Conservation (phyloP, 2,113 vertebrate species). For the Chrysochloris asiatica region DNA sequence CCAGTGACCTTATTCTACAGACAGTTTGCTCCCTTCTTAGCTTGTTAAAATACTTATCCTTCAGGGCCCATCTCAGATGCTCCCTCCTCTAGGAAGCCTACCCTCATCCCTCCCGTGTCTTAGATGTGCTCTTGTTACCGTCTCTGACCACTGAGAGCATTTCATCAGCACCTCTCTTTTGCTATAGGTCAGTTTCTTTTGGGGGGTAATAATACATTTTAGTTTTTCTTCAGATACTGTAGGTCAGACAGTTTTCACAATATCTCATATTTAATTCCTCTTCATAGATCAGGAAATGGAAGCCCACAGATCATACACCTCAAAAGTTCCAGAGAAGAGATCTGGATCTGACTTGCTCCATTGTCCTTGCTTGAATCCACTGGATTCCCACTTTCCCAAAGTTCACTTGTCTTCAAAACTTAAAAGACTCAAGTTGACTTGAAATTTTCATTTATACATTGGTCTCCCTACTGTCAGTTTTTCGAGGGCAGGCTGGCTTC, state of each 20-base stretch:
- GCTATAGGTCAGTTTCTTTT: neutral
- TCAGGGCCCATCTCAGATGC: neutral
- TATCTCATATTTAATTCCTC: neutral
- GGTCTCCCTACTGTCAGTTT: neutral
- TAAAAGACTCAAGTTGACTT: neutral
- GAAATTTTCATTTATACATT: neutral
- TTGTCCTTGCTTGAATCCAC: no score
- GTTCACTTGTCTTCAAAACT: neutral
- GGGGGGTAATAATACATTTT: neutral
- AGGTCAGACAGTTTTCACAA: neutral
- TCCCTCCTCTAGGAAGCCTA: conserved; percentile 27
- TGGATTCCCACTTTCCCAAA: neutral
- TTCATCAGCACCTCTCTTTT: neutral
- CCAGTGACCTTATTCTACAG: conserved; percentile 22
- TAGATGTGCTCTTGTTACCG: neutral
- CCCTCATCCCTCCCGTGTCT: neutral
- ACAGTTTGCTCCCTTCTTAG: neutral
- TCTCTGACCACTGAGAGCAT: conserved; percentile 12
- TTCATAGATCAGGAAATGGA: neutral
- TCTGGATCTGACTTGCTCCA: neutral
- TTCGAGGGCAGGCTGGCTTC: neutral
- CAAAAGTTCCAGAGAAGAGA: neutral
- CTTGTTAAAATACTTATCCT: neutral
- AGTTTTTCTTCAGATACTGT: conserved; percentile 6
- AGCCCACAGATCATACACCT: neutral